Base-by-base conservation (phyloP, 2,113 vertebrate genomes). In the Triplophysa dalaica region DNA sequence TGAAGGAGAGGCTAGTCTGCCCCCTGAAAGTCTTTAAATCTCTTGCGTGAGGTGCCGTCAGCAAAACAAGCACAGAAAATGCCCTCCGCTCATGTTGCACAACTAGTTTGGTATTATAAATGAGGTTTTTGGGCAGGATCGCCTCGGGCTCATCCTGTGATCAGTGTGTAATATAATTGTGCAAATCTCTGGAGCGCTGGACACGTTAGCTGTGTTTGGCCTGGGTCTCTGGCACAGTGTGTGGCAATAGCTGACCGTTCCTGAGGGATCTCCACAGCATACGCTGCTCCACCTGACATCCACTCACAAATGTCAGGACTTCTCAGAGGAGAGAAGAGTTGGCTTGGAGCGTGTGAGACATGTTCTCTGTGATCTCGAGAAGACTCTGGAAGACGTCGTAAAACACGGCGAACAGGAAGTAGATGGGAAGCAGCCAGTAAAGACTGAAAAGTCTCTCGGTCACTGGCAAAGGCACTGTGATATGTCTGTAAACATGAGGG, bases 371-470 rank as follows among this genome's bases (percentile, higher is more conserved):
- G 56, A 89, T 74, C 2, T 91, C 88, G 0, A 86, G 77, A 82
- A 90, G 38, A 0, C 87, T 89, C 84, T 87, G 85, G 79, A 89
- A 83, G 58, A 91, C 24, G 19, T 92, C 90, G 1, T 92, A 92
- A 12, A 82, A 89, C 52, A 93, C 91, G 0, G 91, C 90, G 61
- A 92, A 92, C 75, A 92, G 87, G 89, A 93, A 92, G 89, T 92
- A 92, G 78, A 88, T 67, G 64, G 91, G 91, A 19, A 92, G 87
- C 64, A 91, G 72, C 90, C 91, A 91, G n/a, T 82, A 87, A 54
- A 93, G 87, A 65, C 83, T 81, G 87, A 91, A 90, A 43, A 90
- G 63, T 4, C 80, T 86, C 74, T 87, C 79, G 0, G 76, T 81
- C 1, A 85, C 84, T 0, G 88, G 86, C 77, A 92, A 81, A 73